Percentiles rank a stretch among this genome's conserved stretches.
Evolutionary conservation across 2,113 vertebrate species (phyloP).

Genomic region (Takifugu flavidus): DNA sequence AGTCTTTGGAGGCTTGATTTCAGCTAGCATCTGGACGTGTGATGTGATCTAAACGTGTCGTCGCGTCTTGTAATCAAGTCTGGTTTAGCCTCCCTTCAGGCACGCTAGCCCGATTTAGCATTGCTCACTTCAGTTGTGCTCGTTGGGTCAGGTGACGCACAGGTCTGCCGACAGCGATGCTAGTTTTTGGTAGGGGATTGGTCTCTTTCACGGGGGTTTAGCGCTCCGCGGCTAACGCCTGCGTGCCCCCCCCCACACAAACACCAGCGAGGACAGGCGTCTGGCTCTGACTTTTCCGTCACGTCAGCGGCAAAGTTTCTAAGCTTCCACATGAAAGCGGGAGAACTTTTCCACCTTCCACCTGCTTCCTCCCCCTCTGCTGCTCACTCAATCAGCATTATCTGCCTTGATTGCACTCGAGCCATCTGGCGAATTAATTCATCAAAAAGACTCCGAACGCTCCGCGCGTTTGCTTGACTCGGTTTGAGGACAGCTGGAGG

Average conservation of each 20-base stretch:
- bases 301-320: constrained; percentile 42
- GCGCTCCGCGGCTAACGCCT: too few species aligned
- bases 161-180: too few species aligned
- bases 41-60: too few species aligned
- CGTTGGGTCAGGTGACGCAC: too few species aligned
- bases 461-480: constrained; percentile 59
- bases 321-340: constrained; percentile 56
- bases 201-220: too few species aligned
- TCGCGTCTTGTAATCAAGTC: too few species aligned
- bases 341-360: constrained; percentile 53
- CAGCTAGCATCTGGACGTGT: background rate
- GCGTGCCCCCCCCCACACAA: background rate
- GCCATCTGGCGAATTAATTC: constrained; percentile 67
- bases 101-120: too few species aligned
- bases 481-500: constrained; percentile 52
- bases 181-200: too few species aligned
- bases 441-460: constrained; percentile 68
- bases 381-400: constrained; percentile 37
- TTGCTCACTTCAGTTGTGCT: background rate
- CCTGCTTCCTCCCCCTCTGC: constrained; percentile 45
- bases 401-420: constrained; percentile 42
- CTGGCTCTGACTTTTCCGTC: constrained; percentile 27
- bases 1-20: constrained; percentile 47
- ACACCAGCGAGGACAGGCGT: background rate
- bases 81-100: too few species aligned